Base-by-base conservation (phyloP, 2,113 vertebrate genomes). In the Ciconia maguari region DNA sequence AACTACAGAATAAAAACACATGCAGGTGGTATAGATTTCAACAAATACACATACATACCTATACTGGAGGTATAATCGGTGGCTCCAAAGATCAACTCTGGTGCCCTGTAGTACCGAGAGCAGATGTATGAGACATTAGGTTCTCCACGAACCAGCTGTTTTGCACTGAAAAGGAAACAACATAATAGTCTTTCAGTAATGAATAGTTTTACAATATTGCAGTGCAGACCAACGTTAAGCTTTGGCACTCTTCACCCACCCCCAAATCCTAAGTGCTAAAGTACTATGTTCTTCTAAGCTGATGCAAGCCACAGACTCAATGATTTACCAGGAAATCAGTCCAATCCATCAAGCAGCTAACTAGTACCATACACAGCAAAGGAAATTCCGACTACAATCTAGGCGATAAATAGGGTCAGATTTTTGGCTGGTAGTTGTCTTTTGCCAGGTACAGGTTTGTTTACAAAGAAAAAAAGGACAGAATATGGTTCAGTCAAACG, bases 51-150 rank as follows among this genome's bases (percentile, higher is more conserved):
- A 44, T 16, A 93, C 98, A 52, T 98, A 99, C 99, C 99, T 99
- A 99, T 99, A 98, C 99, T 99, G 96, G 99, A 99, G 94, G 99
- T 99, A 98, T 99, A 99, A 98, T 99, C 99, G 24, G 99, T 99
- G 97, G 99, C 99, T 96, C 99, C 99, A 97, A 99, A 99, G 98
- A 99, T 99, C 98, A 99, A 99, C 98, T 99, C 99, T 70, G 99
- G 99, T 83, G 99, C 99, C 97, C 99, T 99, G 96, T 99, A 99
- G 98, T 99, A 99, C 98, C 99, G 99, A 96, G 99, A 99, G 98
- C 99, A 99, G 98, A 99, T 99, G 98, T 99, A 99, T 30, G 99
- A 99, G 93, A 99, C 99, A 32, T 99, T 99, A 58, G 99, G 99
- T 95, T 99, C 99, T 97, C 99, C 99, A 54, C 99, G 99, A 97